A percentile compares a stretch with the other conserved stretches of the same genome.
These are phyloP conservation scores for Sebastes diploproa DNA, from an alignment of 2,797 vertebrate genomes.

Conservation along the genomic window DNA sequence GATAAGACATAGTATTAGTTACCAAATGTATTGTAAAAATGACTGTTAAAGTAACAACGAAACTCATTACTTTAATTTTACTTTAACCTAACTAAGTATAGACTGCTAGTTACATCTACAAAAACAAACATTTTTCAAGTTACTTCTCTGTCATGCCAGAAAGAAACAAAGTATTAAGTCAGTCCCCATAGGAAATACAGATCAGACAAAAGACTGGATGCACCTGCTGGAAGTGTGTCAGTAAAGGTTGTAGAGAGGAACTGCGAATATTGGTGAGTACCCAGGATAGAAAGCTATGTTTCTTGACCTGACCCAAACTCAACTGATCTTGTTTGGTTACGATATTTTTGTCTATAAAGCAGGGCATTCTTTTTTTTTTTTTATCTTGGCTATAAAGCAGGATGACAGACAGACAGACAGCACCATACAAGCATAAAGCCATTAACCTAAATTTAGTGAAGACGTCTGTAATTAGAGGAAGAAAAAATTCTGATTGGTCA, in stretches of 20 bases:
- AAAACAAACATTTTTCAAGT: no score
- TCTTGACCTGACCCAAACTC: not conserved
- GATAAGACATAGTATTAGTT: no score
- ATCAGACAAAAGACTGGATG: not conserved
- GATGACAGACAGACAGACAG: not conserved
- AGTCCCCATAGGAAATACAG: not conserved
- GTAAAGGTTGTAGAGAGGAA: no score
- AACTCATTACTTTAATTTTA: no score
- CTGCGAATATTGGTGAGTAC: not conserved
- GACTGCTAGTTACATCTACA: no score
- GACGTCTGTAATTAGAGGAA: not conserved
- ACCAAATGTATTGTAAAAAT: no score
- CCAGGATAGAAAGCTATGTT: not conserved
- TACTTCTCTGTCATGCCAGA: no score
- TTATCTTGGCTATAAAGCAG: not conserved
- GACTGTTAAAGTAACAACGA: no score
- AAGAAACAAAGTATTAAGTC: no score
- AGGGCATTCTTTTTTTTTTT: not conserved
- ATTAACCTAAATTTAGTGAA: constrained; percentile 12
- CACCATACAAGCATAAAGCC: not conserved
- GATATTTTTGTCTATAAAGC: not conserved
- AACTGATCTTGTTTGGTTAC: not conserved
- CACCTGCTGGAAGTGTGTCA: not conserved
- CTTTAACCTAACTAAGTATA: no score
- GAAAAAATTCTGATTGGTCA: not conserved